Evolutionary conservation across 2,888 invertebrate genomes (phyloP).

Genomic region (Protonemura montana): DNA sequence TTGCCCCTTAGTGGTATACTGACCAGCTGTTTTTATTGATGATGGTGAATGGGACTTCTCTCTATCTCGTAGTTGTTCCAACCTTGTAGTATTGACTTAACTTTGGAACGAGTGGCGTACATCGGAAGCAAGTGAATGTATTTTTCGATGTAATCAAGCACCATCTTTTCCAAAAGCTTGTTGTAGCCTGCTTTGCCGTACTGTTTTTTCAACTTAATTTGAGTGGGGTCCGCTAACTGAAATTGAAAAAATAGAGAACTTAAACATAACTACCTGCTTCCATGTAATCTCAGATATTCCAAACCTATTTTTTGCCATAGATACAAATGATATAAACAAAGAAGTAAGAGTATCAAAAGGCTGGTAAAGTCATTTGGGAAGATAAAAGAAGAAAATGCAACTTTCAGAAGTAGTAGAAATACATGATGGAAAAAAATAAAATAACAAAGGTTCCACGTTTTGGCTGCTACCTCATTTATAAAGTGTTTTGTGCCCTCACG

Average conservation of each 20-base stretch:
- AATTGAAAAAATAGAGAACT: neutral
- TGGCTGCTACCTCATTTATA: too few relatives aligned
- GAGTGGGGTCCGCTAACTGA: neutral
- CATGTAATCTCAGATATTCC: too few relatives aligned
- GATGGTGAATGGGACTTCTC: conserved; percentile 26
- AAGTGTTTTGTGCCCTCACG: too few relatives aligned
- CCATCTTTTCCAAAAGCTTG: conserved; percentile 26
- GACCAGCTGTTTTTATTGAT: neutral
- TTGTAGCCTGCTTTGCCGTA: conserved; percentile 16
- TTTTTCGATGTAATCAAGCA: neutral
- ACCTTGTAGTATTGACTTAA: conserved; percentile 24
- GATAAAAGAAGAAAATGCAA: too few relatives aligned
- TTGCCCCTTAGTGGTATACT: neutral
- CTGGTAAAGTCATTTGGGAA: too few relatives aligned
- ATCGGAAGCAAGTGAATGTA: conserved; percentile 39
- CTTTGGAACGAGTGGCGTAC: conserved; percentile 42
- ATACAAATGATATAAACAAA: too few relatives aligned
- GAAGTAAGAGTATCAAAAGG: too few relatives aligned
- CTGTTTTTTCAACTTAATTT: neutral
- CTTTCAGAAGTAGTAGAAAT: too few relatives aligned
- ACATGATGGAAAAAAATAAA: too few relatives aligned
- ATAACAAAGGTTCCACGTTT: too few relatives aligned
- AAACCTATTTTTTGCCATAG: too few relatives aligned
- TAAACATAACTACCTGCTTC: too few relatives aligned
- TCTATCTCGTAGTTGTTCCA: conserved; percentile 9